Evolutionary conservation across 2,113 vertebrate genomes (phyloP), one percentile per base, ranked within the genome.

Genomic region (Phylloscopus trochilus): DNA sequence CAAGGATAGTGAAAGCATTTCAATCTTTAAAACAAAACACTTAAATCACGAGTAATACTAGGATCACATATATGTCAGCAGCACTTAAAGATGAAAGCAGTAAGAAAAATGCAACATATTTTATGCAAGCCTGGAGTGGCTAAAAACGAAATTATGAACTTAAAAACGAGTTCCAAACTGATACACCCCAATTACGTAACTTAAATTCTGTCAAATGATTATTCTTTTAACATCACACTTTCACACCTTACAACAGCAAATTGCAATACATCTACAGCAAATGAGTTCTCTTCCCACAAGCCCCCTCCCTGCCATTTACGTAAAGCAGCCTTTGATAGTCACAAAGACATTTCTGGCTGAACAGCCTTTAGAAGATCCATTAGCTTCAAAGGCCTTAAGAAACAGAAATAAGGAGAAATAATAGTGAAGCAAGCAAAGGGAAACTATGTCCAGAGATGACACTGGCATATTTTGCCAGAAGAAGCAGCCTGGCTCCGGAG

Each of bases 201-300:
- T 96, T 95, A 96, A 97, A 96, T 94, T 91, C 70, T 87, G 82
- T 89, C 83, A 96, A 96, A 93, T 80, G 43, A 97, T 92, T 96
- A 97, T 96, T 97, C 91, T 93, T 96, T 96, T 97, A 90, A 96
- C 97, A 95, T 96, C 87, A 94, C 75, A 92, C 62, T 94, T 97
- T 97, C 82, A 95, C 84, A 96, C 91, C 91, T 97, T 79, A 93
- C 58, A 91, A 95, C 78, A 97, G 90, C 90, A 96, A 97, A 97
- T 79, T 94, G 92, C 88, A 95, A 95, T 95, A 94, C 47, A 37
- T 90, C 91, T 96, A 89, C 47, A 95, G 89, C 84, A 97, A 96
- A 95, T 78, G 78, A 94, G 78, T 94, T 90, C 66, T 92, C 56
- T 90, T 68, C 30, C 55, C 80, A 63, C 52, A 52, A 82, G 75